These are phyloP conservation scores for Kryphioiulus occultus DNA, from an alignment of 2,888 invertebrate genomes.

Conservation along the genomic window DNA sequence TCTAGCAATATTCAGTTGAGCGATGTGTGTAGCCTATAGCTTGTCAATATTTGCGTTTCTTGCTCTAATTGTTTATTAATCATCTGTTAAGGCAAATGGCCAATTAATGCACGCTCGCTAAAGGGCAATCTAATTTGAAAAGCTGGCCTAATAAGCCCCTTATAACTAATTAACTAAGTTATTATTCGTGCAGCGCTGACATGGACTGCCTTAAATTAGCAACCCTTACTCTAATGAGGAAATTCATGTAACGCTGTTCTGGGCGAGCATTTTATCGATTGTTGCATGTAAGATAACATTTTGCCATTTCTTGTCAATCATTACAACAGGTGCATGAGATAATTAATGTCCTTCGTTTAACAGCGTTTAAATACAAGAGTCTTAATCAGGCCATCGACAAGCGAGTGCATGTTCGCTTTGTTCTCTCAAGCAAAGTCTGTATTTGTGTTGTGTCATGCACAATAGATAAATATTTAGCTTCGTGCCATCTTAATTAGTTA, in stretches of 20 bases:
- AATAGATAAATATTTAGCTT: conserved; percentile 25
- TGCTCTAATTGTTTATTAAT: not conserved
- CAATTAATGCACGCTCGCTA: not conserved
- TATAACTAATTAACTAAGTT: conserved; percentile 30
- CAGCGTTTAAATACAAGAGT: not conserved
- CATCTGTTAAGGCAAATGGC: not conserved
- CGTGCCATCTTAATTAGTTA: not conserved
- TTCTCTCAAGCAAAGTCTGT: not conserved
- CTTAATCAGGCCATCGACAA: conserved; percentile 17
- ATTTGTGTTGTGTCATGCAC: conserved; percentile 31
- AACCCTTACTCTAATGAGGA: not conserved
- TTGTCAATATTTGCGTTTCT: not conserved
- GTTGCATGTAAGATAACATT: not conserved
- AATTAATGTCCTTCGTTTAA: conserved; percentile 24
- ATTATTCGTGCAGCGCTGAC: not conserved
- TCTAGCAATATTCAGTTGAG: too few species aligned
- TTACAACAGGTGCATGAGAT: not conserved
- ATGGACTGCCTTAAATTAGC: not conserved
- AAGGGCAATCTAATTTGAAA: not conserved
- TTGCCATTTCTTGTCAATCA: conserved; percentile 20
- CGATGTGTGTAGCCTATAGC: not conserved
- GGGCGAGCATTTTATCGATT: not conserved
- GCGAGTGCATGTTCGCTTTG: not conserved
- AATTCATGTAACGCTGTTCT: not conserved
- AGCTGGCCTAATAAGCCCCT: not conserved